Evolutionary conservation across 2,797 vertebrate species (phyloP), one percentile per base, ranked within the genome.

Genomic region (Cossypha caffra): DNA sequence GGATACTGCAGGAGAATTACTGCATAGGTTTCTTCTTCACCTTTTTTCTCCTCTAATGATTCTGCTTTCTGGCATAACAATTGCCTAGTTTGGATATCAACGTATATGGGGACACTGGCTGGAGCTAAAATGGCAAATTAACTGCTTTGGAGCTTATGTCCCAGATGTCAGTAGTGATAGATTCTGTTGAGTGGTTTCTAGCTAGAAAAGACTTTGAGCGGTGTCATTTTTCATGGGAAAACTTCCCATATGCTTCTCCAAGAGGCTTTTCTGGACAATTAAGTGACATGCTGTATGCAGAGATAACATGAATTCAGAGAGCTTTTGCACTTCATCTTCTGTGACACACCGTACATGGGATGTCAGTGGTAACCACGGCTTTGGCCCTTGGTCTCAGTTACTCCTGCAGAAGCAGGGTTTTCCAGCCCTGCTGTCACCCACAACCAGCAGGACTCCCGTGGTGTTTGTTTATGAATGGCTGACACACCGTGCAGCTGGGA

Each of bases 191-290:
- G 94, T 73, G 54, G 76, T 88, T 91, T 78, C 80, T 79, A 91
- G 78, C 88, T 95, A 75, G 86, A 94, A 88, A 88, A 94, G 37
- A 81, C 75, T 75, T 87, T 47, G 48, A 92, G 74, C 1, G 0
- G 55, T 75, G 52, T 95, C 51, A 82, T 94, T 96, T 94, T 91
- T 92, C 94, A 95, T 71, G 63, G 82, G 87, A 86, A 93, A 82
- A 94, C 81, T 90, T 92, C 75, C 80, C 92, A 52, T 94, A 57
- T 88, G 85, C 72, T 94, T 87, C 48, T 96, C 63, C 40, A 67
- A 78, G 63, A 94, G 62, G 55, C 63, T 86, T 77, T 80, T 79
- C 69, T 90, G 88, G 89, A 92, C 76, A 89, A 90, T 95, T 94
- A 94, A 86, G 68, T 69, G 84, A 84, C 68, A 82, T 79, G 75